Evolutionary conservation across 2,797 vertebrate species (phyloP), one percentile per base, ranked within the genome.

Genomic region (Podarcis siculus): DNA sequence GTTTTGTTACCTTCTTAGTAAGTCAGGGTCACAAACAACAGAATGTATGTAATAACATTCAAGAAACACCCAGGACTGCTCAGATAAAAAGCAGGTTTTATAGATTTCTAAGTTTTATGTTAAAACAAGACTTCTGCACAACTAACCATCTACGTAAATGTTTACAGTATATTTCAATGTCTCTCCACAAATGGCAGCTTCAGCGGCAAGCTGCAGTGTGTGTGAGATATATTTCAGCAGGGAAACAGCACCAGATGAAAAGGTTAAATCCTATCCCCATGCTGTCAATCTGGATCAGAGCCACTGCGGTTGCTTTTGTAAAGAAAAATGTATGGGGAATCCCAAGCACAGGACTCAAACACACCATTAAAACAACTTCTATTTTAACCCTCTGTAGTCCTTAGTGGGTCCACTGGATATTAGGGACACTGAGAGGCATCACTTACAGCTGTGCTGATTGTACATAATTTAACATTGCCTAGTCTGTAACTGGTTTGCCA

Each of bases 21-120:
- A 91, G 1, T 0, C 0, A 67, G 76, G 82, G 90, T 72, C n/a
- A 88, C 45, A 91, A 81, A 92, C 77, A 23, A 12, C 58, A 92
- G 30, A 89, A 89, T 25, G 71, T 89, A 45, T 32, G 81, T 80
- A 55, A 89, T 17, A 27, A 25, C 37, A 79, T n/a, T 37, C 82
- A 78, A 87, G 86, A 55, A 89, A 88, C 85, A 89, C 30, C 80
- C 42, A 80, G 21, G 5, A 72, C 8, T 83, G 61, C 81, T 79
- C 39, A 76, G 93, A 93, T 93, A 92, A 83, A 87, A 89, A 87
- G 89, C 82, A 61, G 72, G 30, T 87, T 75, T 76, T 87, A 45
- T 86, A 75, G 83, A 64, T 85, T 86, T 69, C 21, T 82, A 73
- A 8, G 87, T 85, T 87, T 85, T 42, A 66, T 27, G 0, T n/a